Conservation (phyloP, 1,140 invertebrate species). For the Drosophila pruinosa region DNA sequence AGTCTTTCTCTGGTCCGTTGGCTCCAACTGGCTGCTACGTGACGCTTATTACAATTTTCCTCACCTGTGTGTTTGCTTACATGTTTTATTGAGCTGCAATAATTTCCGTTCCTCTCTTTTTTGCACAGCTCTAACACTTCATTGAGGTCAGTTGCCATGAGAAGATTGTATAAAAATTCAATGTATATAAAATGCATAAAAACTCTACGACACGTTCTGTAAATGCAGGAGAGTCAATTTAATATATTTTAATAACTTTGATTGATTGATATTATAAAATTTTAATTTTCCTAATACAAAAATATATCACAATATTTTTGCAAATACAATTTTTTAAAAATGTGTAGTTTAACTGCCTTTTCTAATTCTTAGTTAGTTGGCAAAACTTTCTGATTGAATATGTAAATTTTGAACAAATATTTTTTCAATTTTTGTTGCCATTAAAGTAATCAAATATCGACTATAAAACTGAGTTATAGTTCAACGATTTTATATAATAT, state of each 20-base stretch:
- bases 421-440: slow-evolving; percentile 58
- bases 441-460: slow-evolving; percentile 69
- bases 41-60: slow-evolving; percentile 54
- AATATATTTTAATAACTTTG: not conserved
- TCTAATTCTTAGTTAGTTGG: not conserved
- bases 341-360: not conserved
- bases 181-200: slow-evolving; percentile 2
- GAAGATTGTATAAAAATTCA: slow-evolving; percentile 23
- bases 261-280: not conserved
- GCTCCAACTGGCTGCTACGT: slow-evolving; percentile 42
- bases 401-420: slow-evolving; percentile 49
- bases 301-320: not conserved
- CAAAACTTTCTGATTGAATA: slow-evolving; percentile 45
- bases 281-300: not conserved
- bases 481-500: slow-evolving; percentile 65
- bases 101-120: slow-evolving; percentile 49
- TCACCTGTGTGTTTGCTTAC: slow-evolving; percentile 25
- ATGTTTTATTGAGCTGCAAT: slow-evolving; percentile 64
- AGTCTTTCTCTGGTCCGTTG: not conserved
- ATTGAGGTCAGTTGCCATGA: slow-evolving; percentile 49
- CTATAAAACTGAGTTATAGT: slow-evolving; percentile 72
- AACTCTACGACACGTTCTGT: not conserved
- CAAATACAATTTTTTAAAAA: not conserved
- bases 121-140: slow-evolving; percentile 39
- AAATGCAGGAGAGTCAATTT: not conserved